Evolutionary conservation across 1,140 invertebrate species (phyloP), one percentile per base, ranked within the genome.

Genomic region (Halesus radiatus): DNA sequence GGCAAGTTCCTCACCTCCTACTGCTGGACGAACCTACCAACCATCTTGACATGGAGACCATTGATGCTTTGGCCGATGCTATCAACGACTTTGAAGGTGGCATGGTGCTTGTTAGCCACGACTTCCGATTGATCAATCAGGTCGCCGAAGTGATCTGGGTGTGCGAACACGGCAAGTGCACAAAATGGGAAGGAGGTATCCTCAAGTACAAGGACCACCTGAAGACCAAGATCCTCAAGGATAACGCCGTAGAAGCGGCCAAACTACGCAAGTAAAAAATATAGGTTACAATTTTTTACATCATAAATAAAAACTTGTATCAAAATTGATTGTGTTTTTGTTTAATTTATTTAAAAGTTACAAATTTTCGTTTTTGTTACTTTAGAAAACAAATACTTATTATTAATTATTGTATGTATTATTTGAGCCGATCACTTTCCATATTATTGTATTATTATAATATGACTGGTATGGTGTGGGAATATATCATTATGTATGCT

Each of bases 111-210:
- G 98, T 99, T 83, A 97, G 96, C 89, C 98, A 99, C 93, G 98
- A 99, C 90, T 99, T 99, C 90, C 93, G 98, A 88, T 93, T 99
- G 20, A 99, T 99, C 82, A 98, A 95, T 91, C 98, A 99, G 92
- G 98, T 99, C 26, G 98, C 98, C 20, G 94, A 99, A 89, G 98
- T 99, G 89, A 99, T 99, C 88, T 99, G 98, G 98, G 94, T 99
- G 18, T 99, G 99, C 88, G 98, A 99, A 87, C 97, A 99, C 84
- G 95, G 95, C 84, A 96, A 94, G 8, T 94, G 98, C 15, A 99
- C 97, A 3, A 99, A 99, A 89, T 99, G 98, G 98, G 92, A 97
- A 81, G 97, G 97, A 26, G 96, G 95, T 84, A 99, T 99, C 89
- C 92, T 97, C 83, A 93, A 94, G 62, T 99, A 99, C 91, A 99